A percentile compares a stretch with the other conserved stretches of the same genome.
Conservation (phyloP, 30 jellyfish, hydroid and myxozoan species). For the Aurelia sp. region DNA sequence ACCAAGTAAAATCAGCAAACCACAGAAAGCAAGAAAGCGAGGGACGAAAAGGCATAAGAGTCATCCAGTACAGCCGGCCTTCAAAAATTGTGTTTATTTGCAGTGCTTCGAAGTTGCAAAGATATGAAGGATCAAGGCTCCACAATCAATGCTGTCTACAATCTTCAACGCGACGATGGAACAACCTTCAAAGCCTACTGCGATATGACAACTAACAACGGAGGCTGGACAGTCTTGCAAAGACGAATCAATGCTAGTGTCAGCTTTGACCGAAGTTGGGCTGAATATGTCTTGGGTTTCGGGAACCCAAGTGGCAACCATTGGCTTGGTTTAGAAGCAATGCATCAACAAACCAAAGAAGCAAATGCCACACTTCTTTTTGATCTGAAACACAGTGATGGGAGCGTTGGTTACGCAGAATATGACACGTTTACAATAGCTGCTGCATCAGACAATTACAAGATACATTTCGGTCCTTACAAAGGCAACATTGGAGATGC, state of each 20-base stretch:
- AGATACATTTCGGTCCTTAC: neutral
- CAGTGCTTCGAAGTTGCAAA: constrained; percentile 23
- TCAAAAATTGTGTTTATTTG: neutral
- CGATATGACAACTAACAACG: constrained; percentile 41
- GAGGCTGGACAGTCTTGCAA: constrained; percentile 59
- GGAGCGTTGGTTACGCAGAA: too few species aligned
- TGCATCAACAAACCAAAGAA: constrained; percentile 25
- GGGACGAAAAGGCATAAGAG: too few species aligned
- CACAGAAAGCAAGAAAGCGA: too few species aligned
- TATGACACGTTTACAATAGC: too few species aligned
- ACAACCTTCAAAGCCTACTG: constrained; percentile 24
- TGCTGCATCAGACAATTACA: too few species aligned
- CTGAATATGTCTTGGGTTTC: constrained; percentile 23
- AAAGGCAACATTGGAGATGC: constrained; percentile 14
- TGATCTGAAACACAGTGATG: constrained; percentile 1
- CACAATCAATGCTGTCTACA: neutral
- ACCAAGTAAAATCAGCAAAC: too few species aligned
- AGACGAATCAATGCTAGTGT: constrained; percentile 6
- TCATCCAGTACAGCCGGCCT: too few species aligned
- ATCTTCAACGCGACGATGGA: constrained; percentile 18
- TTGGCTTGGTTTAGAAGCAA: constrained; percentile 52
- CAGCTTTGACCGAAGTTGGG: constrained; percentile 31
- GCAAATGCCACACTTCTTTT: constrained; percentile 10
- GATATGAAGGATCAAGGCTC: neutral
- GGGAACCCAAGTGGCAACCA: constrained; percentile 26